Evolutionary conservation across 1,140 invertebrate species (phyloP).

Genomic region (Atta cephalotes): DNA sequence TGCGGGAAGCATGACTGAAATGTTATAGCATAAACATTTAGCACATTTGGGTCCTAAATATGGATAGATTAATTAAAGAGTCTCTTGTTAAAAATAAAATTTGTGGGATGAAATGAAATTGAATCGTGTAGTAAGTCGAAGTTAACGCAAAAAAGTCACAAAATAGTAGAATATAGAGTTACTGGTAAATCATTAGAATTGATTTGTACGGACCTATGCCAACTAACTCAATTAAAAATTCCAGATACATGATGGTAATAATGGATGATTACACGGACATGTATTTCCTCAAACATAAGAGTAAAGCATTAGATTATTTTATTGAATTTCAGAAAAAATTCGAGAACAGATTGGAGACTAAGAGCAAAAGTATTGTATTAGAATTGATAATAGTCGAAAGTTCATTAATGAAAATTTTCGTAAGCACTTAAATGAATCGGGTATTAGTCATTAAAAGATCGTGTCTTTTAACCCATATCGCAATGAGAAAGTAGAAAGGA

Average conservation of each 20-base stretch:
- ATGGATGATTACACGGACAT: neutral
- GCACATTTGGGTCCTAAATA: neutral
- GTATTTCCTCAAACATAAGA: neutral
- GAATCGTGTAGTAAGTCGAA: neutral
- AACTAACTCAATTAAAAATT: neutral
- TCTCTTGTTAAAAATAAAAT: neutral
- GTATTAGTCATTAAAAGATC: neutral
- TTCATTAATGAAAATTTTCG: neutral
- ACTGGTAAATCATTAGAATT: neutral
- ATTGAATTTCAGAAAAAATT: neutral
- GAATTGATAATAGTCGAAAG: neutral
- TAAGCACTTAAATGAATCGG: neutral
- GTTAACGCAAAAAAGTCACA: neutral
- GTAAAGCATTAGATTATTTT: neutral
- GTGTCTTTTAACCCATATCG: neutral
- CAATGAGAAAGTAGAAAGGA: neutral
- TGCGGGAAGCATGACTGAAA: neutral
- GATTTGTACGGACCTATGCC: neutral
- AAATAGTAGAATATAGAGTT: neutral
- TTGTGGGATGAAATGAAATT: neutral
- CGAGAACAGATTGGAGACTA: neutral
- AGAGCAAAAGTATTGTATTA: neutral
- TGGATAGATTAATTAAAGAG: neutral
- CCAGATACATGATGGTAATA: neutral
- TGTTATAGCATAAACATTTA: neutral